These are phyloP conservation scores for Trachemys scripta DNA, from an alignment of 2,113 vertebrate genomes.

Conservation along the genomic window DNA sequence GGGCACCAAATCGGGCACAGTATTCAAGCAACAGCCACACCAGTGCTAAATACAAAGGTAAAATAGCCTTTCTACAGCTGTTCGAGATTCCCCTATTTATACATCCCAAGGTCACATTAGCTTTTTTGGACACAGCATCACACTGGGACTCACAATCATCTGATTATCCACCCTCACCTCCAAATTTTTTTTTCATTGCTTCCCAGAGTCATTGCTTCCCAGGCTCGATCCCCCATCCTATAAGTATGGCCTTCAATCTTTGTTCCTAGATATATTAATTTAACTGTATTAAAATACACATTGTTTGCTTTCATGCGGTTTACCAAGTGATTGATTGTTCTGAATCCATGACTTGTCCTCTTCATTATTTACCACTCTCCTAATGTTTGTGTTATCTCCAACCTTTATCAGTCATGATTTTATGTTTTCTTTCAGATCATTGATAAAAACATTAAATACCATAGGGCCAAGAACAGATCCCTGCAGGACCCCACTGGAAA, in stretches of 20 bases:
- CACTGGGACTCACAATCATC: neutral
- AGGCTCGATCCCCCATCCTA: neutral
- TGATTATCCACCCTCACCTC: neutral
- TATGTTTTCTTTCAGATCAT: neutral
- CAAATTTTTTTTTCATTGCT: neutral
- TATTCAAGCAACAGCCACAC: neutral
- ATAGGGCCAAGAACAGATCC: neutral
- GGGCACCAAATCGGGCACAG: neutral
- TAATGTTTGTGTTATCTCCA: neutral
- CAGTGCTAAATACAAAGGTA: too few species aligned
- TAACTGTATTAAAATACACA: neutral
- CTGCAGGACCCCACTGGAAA: neutral
- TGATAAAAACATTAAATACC: neutral
- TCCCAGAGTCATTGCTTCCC: neutral
- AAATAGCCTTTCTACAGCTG: too few species aligned
- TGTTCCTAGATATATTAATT: neutral
- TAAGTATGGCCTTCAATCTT: neutral
- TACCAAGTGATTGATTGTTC: neutral
- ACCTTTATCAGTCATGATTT: neutral
- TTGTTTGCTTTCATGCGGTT: neutral
- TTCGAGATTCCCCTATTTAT: too few species aligned
- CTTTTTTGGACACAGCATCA: neutral
- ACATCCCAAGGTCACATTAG: neutral
- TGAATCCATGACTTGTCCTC: neutral
- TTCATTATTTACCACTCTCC: neutral